Base-by-base conservation (phyloP, 2,888 invertebrate species). In the Epiblema foenella region DNA sequence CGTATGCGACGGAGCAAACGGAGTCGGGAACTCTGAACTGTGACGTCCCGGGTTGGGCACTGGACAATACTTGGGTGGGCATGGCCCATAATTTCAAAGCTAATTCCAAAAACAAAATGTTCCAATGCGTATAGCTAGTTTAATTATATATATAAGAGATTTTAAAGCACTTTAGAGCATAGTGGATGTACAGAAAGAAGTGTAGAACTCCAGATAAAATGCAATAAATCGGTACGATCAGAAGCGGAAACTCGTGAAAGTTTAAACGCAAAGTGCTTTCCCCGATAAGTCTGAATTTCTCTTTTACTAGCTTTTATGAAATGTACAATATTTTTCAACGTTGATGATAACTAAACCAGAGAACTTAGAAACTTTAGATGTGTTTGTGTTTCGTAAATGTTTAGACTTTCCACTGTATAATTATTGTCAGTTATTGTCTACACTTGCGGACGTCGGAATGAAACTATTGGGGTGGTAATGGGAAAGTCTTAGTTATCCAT, bases 401-500 rank as follows among this genome's bases (percentile, higher is more conserved):
- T 8, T 33, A 8, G 33, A 33, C 33, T 8, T 33, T 2, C 2
- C 5, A 5, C n/a, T n/a, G n/a, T n/a, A n/a, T n/a, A n/a, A n/a
- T n/a, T n/a, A n/a, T n/a, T n/a, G n/a, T n/a, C n/a, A n/a, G n/a
- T n/a, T n/a, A n/a, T n/a, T n/a, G n/a, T n/a, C n/a, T n/a, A n/a
- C n/a, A n/a, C n/a, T n/a, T n/a, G n/a, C n/a, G n/a, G 69, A 72
- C 72, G 56, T 70, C 73, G 71, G 72, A 76, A 76, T 74, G 75
- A 77, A 78, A 76, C 76, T 76, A 77, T 74, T 72, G 73, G 68
- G 79, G 78, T 79, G 81, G 84, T 83, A 85, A 86, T 82, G 83
- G 82, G 70, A 81, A 80, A 83, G 84, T n/a, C 85, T 84, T 83
- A 84, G 82, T 84, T 85, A 85, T 85, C 87, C 87, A 87, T 84